A percentile compares a stretch with the other conserved stretches of the same genome.
Conservation (phyloP, 2,797 vertebrate species). For the Argya squamiceps region DNA sequence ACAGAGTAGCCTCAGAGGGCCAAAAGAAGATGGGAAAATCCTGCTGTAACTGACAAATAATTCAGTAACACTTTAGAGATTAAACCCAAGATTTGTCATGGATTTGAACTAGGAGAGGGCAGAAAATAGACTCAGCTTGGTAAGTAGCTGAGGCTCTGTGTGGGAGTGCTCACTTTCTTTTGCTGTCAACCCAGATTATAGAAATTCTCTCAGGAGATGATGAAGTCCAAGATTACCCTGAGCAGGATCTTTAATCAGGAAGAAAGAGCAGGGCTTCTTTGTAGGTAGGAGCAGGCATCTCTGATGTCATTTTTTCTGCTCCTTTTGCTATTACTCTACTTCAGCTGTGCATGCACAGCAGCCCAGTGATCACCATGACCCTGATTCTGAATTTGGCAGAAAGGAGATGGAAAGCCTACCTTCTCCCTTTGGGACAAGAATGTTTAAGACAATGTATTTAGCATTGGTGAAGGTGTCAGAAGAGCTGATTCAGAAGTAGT, state of each 20-base stretch:
- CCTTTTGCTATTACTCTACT: background rate
- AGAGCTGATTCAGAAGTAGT: background rate
- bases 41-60: background rate
- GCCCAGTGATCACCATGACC: background rate
- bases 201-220: background rate
- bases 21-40: background rate
- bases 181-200: background rate
- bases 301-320: background rate
- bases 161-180: background rate
- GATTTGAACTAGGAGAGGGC: background rate
- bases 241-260: background rate
- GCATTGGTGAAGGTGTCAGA: background rate
- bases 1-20: background rate
- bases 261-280: background rate
- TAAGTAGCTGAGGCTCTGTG: background rate
- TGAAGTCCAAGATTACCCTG: background rate
- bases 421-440: background rate
- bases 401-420: background rate
- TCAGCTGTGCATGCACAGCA: background rate
- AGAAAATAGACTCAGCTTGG: background rate
- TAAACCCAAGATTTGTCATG: background rate
- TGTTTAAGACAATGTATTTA: background rate
- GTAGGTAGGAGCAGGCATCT: background rate
- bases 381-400: background rate
- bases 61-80: background rate